Conservation (phyloP, 2,797 vertebrate species). For the Hoplostethus atlanticus region DNA sequence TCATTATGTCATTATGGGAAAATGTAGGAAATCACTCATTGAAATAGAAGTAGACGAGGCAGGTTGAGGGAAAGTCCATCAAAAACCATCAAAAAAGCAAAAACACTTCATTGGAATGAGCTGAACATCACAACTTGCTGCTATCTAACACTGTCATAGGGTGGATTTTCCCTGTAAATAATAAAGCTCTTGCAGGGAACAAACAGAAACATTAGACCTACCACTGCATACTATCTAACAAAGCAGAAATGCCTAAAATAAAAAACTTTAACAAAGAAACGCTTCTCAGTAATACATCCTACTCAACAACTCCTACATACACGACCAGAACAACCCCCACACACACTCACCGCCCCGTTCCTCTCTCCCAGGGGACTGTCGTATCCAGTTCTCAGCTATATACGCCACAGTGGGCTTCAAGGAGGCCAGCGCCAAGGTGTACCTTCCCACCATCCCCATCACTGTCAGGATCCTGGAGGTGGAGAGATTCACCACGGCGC, state of each 20-base stretch:
- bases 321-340: background rate
- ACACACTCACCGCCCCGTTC: constrained; percentile 25
- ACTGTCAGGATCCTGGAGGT: constrained; percentile 90
- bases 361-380: constrained; percentile 70
- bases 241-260: background rate
- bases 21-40: no score
- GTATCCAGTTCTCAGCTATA: constrained; percentile 90
- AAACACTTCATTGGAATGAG: no score
- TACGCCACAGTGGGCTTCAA: constrained; percentile 92
- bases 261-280: constrained; percentile 32
- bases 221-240: no score
- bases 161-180: constrained; percentile 26
- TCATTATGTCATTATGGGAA: no score
- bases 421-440: constrained; percentile 85
- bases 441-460: constrained; percentile 87
- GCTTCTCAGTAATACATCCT: constrained; percentile 45
- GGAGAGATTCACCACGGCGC: constrained; percentile 89
- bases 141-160: background rate
- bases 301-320: constrained; percentile 61
- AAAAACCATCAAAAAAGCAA: no score
- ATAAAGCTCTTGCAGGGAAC: constrained; percentile 28
- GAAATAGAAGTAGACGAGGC: no score
- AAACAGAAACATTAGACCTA: background rate
- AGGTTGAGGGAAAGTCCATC: no score
- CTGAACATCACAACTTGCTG: background rate